Percentiles rank a stretch among this genome's conserved stretches.
Evolutionary conservation across 1,140 invertebrate species (phyloP).

Genomic region (Cataglyphis hispanica): DNA sequence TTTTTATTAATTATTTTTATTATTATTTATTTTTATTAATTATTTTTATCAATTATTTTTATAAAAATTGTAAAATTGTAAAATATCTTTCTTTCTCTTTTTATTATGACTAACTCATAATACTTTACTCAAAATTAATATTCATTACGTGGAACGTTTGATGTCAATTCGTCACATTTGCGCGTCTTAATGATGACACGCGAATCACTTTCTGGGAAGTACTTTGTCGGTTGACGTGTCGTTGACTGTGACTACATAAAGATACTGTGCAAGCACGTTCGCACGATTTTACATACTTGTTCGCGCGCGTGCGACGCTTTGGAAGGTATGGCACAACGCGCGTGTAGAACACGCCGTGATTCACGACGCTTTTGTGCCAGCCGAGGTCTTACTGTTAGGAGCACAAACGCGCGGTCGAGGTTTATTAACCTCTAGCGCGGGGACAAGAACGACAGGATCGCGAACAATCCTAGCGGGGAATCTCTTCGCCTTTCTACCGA

Average conservation of each 20-base stretch:
- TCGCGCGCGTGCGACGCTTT: conserved; percentile 46
- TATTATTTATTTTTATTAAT: too few species aligned
- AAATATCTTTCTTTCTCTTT: not conserved
- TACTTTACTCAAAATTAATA: not conserved
- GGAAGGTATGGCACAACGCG: not conserved
- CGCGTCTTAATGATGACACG: conserved; percentile 24
- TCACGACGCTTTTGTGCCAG: conserved; percentile 57
- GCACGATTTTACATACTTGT: conserved; percentile 56
- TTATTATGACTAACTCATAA: too few species aligned
- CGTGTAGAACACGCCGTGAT: conserved; percentile 40
- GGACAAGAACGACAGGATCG: conserved; percentile 46
- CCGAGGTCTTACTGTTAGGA: conserved; percentile 30
- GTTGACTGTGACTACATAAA: conserved; percentile 6
- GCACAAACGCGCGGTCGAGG: conserved; percentile 29
- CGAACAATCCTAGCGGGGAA: conserved; percentile 37
- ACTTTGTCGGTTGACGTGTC: conserved; percentile 30
- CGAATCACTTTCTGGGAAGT: conserved; percentile 43
- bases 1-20: too few species aligned
- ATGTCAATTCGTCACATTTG: conserved; percentile 1
- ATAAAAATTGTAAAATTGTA: not conserved
- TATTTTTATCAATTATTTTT: not conserved
- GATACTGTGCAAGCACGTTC: conserved; percentile 34
- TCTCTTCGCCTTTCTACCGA: conserved; percentile 21
- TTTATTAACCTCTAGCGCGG: conserved; percentile 49
- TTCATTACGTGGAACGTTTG: conserved; percentile 2